Evolutionary conservation across 2,888 invertebrate species (phyloP), one percentile per base, ranked within the genome.

Genomic region (Leptothorax acervorum): DNA sequence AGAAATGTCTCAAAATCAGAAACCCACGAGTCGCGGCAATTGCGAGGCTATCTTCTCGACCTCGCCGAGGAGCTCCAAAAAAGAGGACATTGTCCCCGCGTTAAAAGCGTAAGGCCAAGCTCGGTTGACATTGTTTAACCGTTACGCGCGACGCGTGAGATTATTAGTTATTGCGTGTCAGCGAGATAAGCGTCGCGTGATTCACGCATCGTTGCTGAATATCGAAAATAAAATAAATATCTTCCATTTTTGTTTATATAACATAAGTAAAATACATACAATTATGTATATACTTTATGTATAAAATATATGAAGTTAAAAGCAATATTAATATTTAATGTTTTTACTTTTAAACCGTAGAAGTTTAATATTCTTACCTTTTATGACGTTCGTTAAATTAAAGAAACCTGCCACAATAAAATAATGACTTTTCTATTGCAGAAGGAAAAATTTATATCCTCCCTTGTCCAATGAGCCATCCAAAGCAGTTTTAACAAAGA

Each of bases 1-100:
- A 60, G 53, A 55, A 55, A 94, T 94, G 94, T 91, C 93, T 15
- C 89, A 87, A 51, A 82, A 28, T 0, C 55, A 71, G 15, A 89
- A 89, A 82, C 71, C 83, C 70, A 28, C 74, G 42, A 68, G 85
- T 48, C 92, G 93, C 76, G 93, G 94, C 85, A 94, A 93, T 91
- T 93, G 92, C 81, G 92, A 92, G 89, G 94, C 94, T 84, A 94
- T 94, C 86, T 94, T 94, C 71, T 93, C 94, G 55, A 94, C 90
- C 73, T 92, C 93, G 35, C 93, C 94, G 51, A 87, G 92, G 83
- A 90, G 84, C 63, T 92, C 90, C 73, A 89, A 93, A 82, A 94
- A 93, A 83, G 94, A 94, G 75, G 93, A 93, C 62, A 88, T 86
- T 11, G 89, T 91, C 75, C 91, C 92, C 3, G 68, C 76, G 18